Conservation (phyloP, 2,797 vertebrate species). For the Moxostoma hubbsi region DNA sequence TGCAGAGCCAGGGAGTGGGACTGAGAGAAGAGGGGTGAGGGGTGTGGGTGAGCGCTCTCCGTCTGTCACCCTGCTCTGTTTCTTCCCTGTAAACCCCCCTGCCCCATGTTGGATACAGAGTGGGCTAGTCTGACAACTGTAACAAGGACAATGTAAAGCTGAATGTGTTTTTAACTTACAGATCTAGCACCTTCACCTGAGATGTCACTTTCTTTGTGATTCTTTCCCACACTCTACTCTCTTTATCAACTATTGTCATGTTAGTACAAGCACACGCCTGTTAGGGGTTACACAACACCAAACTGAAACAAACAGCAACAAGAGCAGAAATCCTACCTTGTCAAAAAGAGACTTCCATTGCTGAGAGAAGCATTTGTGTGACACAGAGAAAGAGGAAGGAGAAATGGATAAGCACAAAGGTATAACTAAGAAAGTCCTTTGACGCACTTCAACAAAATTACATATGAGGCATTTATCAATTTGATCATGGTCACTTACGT, state of each 20-base stretch:
- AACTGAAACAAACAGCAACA: constrained; percentile 9
- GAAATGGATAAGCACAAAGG: constrained; percentile 39
- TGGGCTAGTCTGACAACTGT: constrained; percentile 67
- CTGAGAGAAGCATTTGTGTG: constrained; percentile 70
- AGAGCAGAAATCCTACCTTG: constrained; percentile 84
- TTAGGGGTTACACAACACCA: background rate
- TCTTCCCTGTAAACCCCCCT: constrained; percentile 57
- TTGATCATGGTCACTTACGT: constrained; percentile 69
- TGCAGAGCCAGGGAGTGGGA: constrained; percentile 64
- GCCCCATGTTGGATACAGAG: constrained; percentile 48
- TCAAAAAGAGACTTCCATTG: constrained; percentile 97
- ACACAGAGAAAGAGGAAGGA: constrained; percentile 45
- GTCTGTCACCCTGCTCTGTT: constrained; percentile 72
- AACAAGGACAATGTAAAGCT: constrained; percentile 69
- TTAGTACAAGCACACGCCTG: constrained; percentile 8
- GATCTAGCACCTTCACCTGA: background rate
- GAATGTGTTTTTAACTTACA: constrained; percentile 40
- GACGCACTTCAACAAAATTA: background rate
- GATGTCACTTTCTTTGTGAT: background rate
- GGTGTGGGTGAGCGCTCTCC: constrained; percentile 58
- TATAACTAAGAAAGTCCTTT: constrained; percentile 35
- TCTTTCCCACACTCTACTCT: too few species aligned
- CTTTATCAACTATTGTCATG: background rate
- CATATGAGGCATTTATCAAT: background rate
- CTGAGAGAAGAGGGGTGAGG: constrained; percentile 27